phyloP scores from a whole-genome alignment of 1,140 invertebrate genomes.

The Marisa cornuarietis region DNA sequence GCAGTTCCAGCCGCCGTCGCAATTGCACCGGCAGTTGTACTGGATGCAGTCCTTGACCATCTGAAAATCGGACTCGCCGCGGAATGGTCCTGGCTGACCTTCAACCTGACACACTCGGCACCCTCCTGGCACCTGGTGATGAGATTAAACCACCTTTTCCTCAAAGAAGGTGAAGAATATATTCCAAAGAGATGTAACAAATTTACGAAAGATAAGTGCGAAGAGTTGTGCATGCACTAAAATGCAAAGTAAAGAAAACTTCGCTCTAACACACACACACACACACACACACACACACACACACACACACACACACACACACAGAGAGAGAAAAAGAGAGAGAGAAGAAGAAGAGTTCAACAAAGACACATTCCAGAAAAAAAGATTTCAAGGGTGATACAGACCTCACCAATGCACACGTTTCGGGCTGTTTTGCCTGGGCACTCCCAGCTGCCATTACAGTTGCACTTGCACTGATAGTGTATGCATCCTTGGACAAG shows the following conservation, averaged over 20 bases:
- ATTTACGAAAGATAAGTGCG: background rate
- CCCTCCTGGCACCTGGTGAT: slow-evolving; percentile 26
- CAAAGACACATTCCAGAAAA: background rate
- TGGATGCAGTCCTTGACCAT: slow-evolving; percentile 38
- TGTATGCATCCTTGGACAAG: slow-evolving; percentile 39
- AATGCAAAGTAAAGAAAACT: background rate
- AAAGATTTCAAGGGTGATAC: background rate
- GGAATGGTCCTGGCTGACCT: slow-evolving; percentile 19
- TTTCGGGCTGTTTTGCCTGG: slow-evolving; percentile 27
- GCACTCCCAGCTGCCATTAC: slow-evolving; percentile 44
- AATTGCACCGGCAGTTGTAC: slow-evolving; percentile 41
- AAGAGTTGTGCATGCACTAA: background rate
- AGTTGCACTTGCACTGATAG: slow-evolving; percentile 42
- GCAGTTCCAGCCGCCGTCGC: slow-evolving; percentile 39
- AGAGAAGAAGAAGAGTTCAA: too few relatives aligned
- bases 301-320: background rate
- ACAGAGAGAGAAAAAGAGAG: background rate
- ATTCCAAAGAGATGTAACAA: background rate
- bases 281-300: background rate
- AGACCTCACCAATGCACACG: slow-evolving; percentile 36
- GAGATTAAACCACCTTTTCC: background rate
- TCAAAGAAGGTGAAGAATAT: too few relatives aligned
- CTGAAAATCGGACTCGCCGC: slow-evolving; percentile 37
- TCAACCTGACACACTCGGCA: slow-evolving; percentile 41
- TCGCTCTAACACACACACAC: background rate